Evolutionary conservation across 1,140 invertebrate species (phyloP), one percentile per base, ranked within the genome.

Genomic region (Patella vulgata): DNA sequence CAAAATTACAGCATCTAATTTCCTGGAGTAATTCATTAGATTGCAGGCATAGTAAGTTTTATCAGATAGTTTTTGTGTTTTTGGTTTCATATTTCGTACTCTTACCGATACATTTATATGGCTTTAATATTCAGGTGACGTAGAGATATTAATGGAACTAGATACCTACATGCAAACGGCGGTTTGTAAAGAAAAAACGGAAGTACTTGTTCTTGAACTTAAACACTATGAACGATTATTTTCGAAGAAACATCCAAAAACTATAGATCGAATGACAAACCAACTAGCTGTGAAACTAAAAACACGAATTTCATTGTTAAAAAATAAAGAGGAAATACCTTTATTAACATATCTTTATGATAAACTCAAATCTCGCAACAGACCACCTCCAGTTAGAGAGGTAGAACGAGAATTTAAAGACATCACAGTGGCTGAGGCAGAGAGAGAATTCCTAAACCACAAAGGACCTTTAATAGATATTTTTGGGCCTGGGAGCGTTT

Each of bases 151-250:
- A 6, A 60, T 84, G 59, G 80, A 79, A 23, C 66, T 83, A 61
- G 68, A 75, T 8, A 83, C 80, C 1, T 81, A 79, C 59, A 71
- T 80, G 60, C 77, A 82, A 54, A 81, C 78, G 8, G 78, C 75
- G 2, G 68, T 82, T 8, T 81, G 80, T 55, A 77, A 78, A 19
- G 78, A 84, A 63, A 73, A 67, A 54, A 82, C 80, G 2, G 79
- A 82, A 44, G 75, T 84, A 2, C 65, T 82, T n/a, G 78, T 83
- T 21, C 62, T 84, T 11, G 81, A 81, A 57, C 72, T 75, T 71
- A 81, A 80, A 69, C 81, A 83, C 63, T 84, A 79, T 54, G 82
- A 83, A 47, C 56, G 82, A 21, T 59, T 84, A 9, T 77, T 84
- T 63, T 69, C 77, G 0, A 73, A 73, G 28, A 62, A 75, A 48